Conservation (phyloP, 2,113 vertebrate species). For the Corythornis cristatus region DNA sequence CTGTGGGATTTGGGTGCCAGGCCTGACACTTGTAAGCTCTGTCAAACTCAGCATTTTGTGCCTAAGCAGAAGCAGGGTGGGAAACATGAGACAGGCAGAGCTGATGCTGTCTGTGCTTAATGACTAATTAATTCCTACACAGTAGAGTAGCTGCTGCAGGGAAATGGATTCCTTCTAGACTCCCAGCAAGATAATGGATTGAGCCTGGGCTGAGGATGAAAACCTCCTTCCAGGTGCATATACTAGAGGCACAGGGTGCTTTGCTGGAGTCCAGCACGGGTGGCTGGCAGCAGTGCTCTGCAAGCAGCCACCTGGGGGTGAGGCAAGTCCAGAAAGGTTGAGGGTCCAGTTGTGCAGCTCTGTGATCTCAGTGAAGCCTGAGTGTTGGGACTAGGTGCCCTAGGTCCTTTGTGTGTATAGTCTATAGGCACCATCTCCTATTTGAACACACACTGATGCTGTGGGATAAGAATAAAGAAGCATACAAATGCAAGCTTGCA, state of each 20-base stretch:
- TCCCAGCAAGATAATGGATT: not conserved
- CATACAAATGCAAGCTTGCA: not conserved
- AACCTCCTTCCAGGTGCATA: not conserved
- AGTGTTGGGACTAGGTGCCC: not conserved
- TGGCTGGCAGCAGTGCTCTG: not conserved
- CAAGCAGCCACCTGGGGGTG: not conserved
- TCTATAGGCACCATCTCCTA: not conserved
- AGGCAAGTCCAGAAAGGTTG: constrained; percentile 3
- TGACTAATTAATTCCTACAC: not conserved
- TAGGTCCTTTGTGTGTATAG: accelerated
- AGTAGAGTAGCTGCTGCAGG: not conserved
- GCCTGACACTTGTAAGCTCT: not conserved
- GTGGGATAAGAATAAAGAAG: not conserved
- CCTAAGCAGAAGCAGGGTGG: not conserved
- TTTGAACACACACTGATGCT: not conserved
- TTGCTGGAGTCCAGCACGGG: not conserved
- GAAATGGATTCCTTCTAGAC: not conserved
- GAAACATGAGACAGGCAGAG: not conserved
- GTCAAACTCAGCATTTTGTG: not conserved
- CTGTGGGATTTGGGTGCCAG: not conserved
- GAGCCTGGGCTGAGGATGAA: not conserved
- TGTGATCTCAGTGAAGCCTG: constrained; percentile 42
- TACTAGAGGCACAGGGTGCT: not conserved
- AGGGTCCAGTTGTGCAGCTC: constrained; percentile 4
- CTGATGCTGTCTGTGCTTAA: not conserved